These are phyloP conservation scores for Puntigrus tetrazona DNA, from an alignment of 2,113 vertebrate genomes.

Conservation along the genomic window DNA sequence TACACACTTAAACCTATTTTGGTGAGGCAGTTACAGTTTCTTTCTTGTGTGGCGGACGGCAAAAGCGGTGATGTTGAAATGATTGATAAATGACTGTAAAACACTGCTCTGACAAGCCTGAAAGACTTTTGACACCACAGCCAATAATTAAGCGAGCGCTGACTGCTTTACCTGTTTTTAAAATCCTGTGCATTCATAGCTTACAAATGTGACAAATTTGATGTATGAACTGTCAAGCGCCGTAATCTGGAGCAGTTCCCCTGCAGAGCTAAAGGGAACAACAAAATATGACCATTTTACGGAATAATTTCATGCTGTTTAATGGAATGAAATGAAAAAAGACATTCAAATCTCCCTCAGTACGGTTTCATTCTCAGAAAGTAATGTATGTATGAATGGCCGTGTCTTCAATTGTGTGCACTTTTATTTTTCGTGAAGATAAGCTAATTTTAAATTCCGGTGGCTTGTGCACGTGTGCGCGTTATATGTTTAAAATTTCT, in stretches of 20 bases:
- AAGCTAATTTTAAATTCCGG: not conserved
- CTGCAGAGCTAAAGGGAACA: not conserved
- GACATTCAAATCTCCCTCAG: not conserved
- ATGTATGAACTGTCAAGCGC: constrained; percentile 40
- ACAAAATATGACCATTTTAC: constrained; percentile 3
- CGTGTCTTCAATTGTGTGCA: not conserved
- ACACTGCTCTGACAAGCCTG: not conserved
- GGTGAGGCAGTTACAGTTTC: not conserved
- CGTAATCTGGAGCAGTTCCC: constrained; percentile 38
- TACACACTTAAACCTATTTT: not conserved
- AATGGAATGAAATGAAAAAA: constrained; percentile 21
- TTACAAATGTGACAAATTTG: constrained; percentile 32
- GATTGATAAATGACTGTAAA: constrained; percentile 20
- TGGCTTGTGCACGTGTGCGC: too few relatives aligned
- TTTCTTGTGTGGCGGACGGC: not conserved
- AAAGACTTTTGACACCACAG: constrained; percentile 22
- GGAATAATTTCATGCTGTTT: constrained; percentile 22
- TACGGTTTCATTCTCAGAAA: not conserved
- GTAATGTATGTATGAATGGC: not conserved
- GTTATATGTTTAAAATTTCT: not conserved
- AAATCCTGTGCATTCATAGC: constrained; percentile 10
- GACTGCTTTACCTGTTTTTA: not conserved
- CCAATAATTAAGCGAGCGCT: constrained; percentile 6
- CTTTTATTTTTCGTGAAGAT: not conserved
- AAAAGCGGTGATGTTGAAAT: not conserved